These are phyloP conservation scores for Enteromius unitaeniatus DNA, from an alignment of 2,797 vertebrate species.

Conservation along the genomic window DNA sequence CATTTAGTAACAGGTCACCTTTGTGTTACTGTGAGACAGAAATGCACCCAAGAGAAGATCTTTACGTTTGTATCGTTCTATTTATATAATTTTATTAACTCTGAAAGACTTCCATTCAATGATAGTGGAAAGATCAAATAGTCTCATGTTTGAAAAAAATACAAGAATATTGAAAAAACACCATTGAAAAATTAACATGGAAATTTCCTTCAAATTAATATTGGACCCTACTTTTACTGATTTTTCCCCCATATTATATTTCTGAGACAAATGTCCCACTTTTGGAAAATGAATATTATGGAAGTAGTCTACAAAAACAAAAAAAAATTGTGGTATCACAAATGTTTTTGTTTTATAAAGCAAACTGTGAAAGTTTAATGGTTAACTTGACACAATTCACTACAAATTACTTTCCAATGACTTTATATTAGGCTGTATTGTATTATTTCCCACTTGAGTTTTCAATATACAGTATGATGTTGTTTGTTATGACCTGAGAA, in stretches of 20 bases:
- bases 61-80: not conserved
- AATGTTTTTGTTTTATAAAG: not conserved
- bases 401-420: not conserved
- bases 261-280: not conserved
- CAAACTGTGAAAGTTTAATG: not conserved
- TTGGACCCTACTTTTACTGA: not conserved
- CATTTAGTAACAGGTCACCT: not conserved
- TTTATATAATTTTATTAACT: not conserved
- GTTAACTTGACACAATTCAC: not conserved
- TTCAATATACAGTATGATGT: too few relatives aligned
- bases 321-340: not conserved
- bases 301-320: too few relatives aligned
- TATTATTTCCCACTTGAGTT: too few relatives aligned
- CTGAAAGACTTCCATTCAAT: not conserved
- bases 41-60: not conserved
- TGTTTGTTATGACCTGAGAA: too few relatives aligned
- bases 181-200: not conserved
- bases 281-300: too few relatives aligned
- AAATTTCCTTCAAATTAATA: not conserved
- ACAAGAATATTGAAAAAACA: not conserved
- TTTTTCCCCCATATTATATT: not conserved
- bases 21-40: conserved; percentile 4
- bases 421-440: too few relatives aligned
- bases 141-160: too few relatives aligned
- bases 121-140: too few relatives aligned